Conservation (phyloP, 2,888 invertebrate species). For the Drosophila koepferae region DNA sequence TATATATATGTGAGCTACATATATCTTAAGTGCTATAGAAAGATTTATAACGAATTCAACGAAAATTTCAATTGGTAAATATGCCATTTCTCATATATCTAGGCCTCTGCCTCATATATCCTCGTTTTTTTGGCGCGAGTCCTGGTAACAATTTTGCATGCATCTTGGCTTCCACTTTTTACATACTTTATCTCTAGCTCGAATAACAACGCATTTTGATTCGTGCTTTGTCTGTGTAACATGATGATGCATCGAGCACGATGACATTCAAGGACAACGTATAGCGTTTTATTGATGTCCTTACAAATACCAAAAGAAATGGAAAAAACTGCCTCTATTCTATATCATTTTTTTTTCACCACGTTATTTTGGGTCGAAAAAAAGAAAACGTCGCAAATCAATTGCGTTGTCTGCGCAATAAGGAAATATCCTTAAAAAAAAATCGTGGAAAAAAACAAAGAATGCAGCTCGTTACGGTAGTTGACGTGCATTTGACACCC, state of each 20-base stretch:
- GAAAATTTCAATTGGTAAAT: background rate
- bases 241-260: slow-evolving; percentile 73
- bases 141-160: slow-evolving; percentile 44
- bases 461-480: slow-evolving; percentile 67
- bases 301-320: slow-evolving; percentile 27
- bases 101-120: background rate
- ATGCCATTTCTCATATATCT: background rate
- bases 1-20: slow-evolving; percentile 48
- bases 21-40: slow-evolving; percentile 36
- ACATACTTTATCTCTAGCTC: slow-evolving; percentile 19
- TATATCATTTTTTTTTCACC: background rate
- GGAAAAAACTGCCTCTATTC: slow-evolving; percentile 11
- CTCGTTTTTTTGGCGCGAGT: slow-evolving; percentile 50
- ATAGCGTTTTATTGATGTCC: slow-evolving; percentile 69
- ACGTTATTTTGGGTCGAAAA: slow-evolving; percentile 52
- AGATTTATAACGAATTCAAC: background rate
- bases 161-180: slow-evolving; percentile 24
- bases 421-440: slow-evolving; percentile 61
- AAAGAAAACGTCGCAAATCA: slow-evolving; percentile 76
- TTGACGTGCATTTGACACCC: slow-evolving; percentile 78
- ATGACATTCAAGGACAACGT: slow-evolving; percentile 69
- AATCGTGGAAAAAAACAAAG: slow-evolving; percentile 63
- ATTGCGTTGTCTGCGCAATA: slow-evolving; percentile 74
- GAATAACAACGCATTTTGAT: slow-evolving; percentile 53
- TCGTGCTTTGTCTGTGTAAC: slow-evolving; percentile 57